A percentile compares a stretch with the other conserved stretches of the same genome.
These are phyloP conservation scores for Nemotelus nigrinus DNA, from an alignment of 2,888 invertebrate genomes.

Conservation along the genomic window DNA sequence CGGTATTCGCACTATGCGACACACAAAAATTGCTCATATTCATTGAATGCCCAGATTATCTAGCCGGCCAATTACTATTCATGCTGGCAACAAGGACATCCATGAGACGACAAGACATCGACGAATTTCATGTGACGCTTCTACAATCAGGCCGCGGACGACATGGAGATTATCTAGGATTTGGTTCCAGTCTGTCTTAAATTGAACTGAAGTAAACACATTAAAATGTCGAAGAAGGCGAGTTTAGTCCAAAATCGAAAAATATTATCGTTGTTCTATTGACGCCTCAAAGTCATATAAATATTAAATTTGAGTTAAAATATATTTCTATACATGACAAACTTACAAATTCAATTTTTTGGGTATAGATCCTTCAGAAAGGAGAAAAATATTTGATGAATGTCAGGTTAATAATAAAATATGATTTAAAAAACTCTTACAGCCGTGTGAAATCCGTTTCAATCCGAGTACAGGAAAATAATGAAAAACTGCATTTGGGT, in stretches of 20 bases:
- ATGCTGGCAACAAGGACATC: slow-evolving; percentile 30
- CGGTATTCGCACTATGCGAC: background rate
- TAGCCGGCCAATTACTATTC: slow-evolving; percentile 30
- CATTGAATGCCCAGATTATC: background rate
- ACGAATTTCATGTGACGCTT: background rate
- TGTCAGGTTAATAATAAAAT: too few species aligned
- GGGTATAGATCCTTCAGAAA: too few species aligned
- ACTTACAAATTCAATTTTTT: too few species aligned
- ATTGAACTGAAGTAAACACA: too few species aligned
- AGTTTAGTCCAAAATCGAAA: too few species aligned
- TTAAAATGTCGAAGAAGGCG: too few species aligned
- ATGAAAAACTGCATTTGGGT: background rate
- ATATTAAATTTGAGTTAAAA: too few species aligned
- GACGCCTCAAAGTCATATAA: too few species aligned
- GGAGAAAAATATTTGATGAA: too few species aligned
- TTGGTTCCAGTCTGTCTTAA: slow-evolving; percentile 1
- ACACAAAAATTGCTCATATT: background rate
- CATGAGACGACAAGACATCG: slow-evolving; percentile 23
- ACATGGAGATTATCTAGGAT: slow-evolving; percentile 11
- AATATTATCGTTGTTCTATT: too few species aligned
- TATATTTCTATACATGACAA: too few species aligned
- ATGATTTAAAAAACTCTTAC: background rate
- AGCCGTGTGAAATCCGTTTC: background rate
- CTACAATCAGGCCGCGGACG: slow-evolving; percentile 30
- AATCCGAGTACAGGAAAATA: background rate